phyloP scores from a whole-genome alignment of 2,113 vertebrate genomes.

The Montifringilla adamsi region DNA sequence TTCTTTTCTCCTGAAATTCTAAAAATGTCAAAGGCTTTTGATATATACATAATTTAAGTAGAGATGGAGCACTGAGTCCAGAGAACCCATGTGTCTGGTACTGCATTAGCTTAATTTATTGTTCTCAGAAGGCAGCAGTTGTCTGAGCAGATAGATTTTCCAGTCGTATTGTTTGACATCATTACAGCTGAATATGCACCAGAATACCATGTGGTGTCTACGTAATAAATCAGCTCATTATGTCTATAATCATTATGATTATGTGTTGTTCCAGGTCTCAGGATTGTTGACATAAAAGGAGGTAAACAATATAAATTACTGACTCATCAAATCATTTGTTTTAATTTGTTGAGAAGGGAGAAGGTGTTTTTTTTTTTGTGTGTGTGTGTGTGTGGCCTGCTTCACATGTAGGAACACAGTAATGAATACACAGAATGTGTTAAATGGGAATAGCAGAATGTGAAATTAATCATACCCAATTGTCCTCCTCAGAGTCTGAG shows the following conservation, averaged over 20 bases:
- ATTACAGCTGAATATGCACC: slow-evolving; percentile 24
- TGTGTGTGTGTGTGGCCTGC: not conserved
- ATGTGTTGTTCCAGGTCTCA: slow-evolving; percentile 31
- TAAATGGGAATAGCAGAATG: not conserved
- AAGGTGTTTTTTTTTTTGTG: not conserved
- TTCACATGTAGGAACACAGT: not conserved
- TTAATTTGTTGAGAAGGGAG: not conserved
- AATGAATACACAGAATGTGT: not conserved
- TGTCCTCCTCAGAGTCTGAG: not conserved
- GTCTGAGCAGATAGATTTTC: slow-evolving; percentile 11
- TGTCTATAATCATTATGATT: slow-evolving; percentile 38
- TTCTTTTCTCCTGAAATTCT: not conserved
- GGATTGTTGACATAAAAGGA: slow-evolving; percentile 46
- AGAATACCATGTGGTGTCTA: slow-evolving; percentile 44
- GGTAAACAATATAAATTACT: slow-evolving; percentile 52
- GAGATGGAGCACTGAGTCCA: not conserved
- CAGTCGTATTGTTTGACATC: slow-evolving; percentile 7
- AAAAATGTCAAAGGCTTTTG: not conserved
- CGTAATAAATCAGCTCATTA: slow-evolving; percentile 51
- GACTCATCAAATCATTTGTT: slow-evolving; percentile 38
- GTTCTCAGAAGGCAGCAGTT: not conserved
- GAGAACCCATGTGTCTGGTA: not conserved
- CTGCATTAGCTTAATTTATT: slow-evolving; percentile 26
- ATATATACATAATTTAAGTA: not conserved
- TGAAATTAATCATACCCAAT: not conserved